Conservation (phyloP, 2,113 vertebrate species). For the Planiliza haematocheilus region DNA sequence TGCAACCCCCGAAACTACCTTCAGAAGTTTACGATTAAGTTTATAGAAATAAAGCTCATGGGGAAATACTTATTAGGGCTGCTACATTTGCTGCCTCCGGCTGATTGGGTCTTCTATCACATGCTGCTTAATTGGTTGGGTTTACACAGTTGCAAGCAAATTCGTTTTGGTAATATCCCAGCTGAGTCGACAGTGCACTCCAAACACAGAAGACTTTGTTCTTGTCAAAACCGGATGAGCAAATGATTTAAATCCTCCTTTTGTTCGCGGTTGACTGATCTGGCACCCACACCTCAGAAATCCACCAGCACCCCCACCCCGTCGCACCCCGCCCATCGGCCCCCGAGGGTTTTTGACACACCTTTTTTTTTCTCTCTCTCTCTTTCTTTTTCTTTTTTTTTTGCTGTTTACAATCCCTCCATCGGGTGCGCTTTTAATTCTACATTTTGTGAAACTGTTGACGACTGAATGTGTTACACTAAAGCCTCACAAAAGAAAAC, state of each 20-base stretch:
- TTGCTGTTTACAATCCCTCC: conserved; percentile 42
- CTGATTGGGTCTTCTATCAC: conserved; percentile 47
- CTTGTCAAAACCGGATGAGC: conserved; percentile 68
- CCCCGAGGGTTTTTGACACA: conserved; percentile 50
- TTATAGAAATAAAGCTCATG: conserved; percentile 54
- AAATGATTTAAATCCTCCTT: conserved; percentile 74
- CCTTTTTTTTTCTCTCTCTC: conserved; percentile 40
- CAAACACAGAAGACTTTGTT: conserved; percentile 52
- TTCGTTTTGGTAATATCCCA: conserved; percentile 53
- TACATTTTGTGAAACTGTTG: conserved; percentile 51
- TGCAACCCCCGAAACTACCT: conserved; percentile 73
- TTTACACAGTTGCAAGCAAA: conserved; percentile 56
- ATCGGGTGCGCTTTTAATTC: conserved; percentile 41
- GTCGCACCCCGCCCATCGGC: not conserved
- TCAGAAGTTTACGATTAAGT: conserved; percentile 58
- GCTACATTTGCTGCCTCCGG: conserved; percentile 41
- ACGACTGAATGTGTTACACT: conserved; percentile 44
- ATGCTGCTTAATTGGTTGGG: conserved; percentile 65
- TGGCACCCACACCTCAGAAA: conserved; percentile 60
- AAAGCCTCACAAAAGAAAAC: conserved; percentile 50
- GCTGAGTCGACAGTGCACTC: conserved; percentile 15
- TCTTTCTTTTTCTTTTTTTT: too few relatives aligned
- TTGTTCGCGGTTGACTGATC: conserved; percentile 70
- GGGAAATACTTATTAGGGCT: conserved; percentile 49
- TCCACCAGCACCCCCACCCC: not conserved